These are phyloP conservation scores for Acleris cristana DNA, from an alignment of 2,888 invertebrate genomes.

Conservation along the genomic window DNA sequence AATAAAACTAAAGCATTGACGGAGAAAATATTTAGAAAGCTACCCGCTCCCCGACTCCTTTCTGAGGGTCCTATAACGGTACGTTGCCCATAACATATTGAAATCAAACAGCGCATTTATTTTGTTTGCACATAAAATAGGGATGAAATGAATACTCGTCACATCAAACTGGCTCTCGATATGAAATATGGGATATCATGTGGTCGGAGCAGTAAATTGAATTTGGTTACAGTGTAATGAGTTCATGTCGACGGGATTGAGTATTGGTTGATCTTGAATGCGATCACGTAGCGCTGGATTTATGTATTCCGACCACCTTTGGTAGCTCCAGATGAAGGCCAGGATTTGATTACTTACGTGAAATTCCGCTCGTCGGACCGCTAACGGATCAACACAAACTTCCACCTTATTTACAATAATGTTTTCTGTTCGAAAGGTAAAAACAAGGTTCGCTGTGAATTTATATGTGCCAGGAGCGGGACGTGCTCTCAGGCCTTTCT, in stretches of 20 bases:
- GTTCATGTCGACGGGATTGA: conserved; percentile 71
- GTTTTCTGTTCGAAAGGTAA: conserved; percentile 30
- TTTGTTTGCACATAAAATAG: conserved; percentile 57
- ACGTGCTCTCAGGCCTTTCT: conserved; percentile 23
- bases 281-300: conserved; percentile 79
- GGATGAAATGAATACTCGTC: conserved; percentile 56
- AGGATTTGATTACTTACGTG: conserved; percentile 73
- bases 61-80: conserved; percentile 9
- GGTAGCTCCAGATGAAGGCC: conserved; percentile 58
- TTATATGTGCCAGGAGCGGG: conserved; percentile 30
- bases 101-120: conserved; percentile 47
- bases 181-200: conserved; percentile 73
- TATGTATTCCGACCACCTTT: conserved; percentile 77
- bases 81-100: conserved; percentile 26
- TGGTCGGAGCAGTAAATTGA: conserved; percentile 74
- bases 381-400: conserved; percentile 58
- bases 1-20: neutral
- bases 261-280: conserved; percentile 77
- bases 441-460: conserved; percentile 34
- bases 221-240: conserved; percentile 81
- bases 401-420: conserved; percentile 49
- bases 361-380: conserved; percentile 59
- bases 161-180: conserved; percentile 58
- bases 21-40: neutral
- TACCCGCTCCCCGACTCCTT: neutral